Percentiles rank a stretch among this genome's conserved stretches.
Conservation (phyloP, 2,113 vertebrate genomes). For the Myodes glareolus region DNA sequence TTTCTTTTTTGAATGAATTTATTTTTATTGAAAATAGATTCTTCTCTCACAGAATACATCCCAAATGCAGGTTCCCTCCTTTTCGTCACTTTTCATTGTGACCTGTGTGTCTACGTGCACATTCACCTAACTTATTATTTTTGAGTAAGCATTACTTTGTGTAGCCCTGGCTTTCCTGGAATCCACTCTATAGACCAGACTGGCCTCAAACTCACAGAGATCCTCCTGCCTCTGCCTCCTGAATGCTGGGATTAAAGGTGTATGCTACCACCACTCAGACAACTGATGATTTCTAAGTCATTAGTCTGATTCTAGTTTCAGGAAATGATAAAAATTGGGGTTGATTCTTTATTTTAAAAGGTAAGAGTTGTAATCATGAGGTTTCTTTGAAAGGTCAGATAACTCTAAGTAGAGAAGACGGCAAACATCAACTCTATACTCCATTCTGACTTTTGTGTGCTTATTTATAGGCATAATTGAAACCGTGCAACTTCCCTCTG, state of each 20-base stretch:
- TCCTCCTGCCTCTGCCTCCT: too few species aligned
- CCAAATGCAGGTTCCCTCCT: neutral
- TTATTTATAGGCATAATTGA: conserved; percentile 12
- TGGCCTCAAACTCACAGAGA: too few species aligned
- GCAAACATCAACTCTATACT: neutral
- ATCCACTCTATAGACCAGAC: too few species aligned
- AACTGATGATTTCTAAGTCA: neutral
- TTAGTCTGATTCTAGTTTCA: neutral
- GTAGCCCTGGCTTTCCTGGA: too few species aligned
- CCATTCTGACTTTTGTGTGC: neutral
- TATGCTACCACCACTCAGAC: neutral
- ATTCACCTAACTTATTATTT: too few species aligned
- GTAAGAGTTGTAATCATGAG: neutral
- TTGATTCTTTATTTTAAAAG: neutral
- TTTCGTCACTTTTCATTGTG: neutral
- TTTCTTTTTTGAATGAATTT: neutral
- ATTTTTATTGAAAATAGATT: neutral
- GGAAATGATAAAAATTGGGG: neutral
- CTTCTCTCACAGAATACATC: neutral
- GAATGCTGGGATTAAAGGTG: too few species aligned
- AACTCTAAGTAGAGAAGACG: neutral
- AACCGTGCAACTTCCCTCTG: neutral
- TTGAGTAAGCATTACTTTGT: too few species aligned
- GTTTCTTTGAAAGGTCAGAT: neutral
- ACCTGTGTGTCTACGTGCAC: too few species aligned